Base-by-base conservation (phyloP, 2,113 vertebrate species). In the Henicopernis longicauda region DNA sequence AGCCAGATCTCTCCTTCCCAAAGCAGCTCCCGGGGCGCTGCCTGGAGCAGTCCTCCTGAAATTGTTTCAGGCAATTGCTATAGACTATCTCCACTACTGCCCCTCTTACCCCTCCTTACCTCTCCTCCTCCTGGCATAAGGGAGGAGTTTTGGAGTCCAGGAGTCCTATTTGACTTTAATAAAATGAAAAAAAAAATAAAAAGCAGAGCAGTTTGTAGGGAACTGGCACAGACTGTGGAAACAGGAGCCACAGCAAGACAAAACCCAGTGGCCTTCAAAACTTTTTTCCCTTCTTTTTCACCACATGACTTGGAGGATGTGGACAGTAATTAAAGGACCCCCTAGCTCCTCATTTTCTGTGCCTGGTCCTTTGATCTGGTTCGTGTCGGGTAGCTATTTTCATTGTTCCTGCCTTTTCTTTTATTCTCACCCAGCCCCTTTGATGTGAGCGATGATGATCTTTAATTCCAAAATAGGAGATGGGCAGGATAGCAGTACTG, bases 301-400 rank as follows among this genome's bases (percentile, higher is more conserved):
- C 98, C 97, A 97, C 98, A 98, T 96, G 98, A 98, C 98, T 98
- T 98, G 98, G 98, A 98, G 99, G 99, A 99, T 98, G 98, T 98
- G 98, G 98, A 98, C 98, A 99, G 98, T 99, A 99, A 99, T 99
- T 99, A 99, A 98, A 98, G 98, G 98, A 98, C 99, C 99, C 99
- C 99, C 99, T 98, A 98, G 99, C 97, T 98, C 98, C 98, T 98
- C 98, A 98, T 98, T 98, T 98, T 99, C 98, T 98, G 98, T 98
- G 98, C 98, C 98, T 97, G 95, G 49, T 96, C 96, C 98, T 99
- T 99, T 99, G 99, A 99, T 99, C 99, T 98, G 98, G 98, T 98
- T 98, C 98, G 98, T 99, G 99, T 99, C 87, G 98, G 98, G 98
- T 98, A 92, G 98, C 98, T 97, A 97, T 98, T 98, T 97, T 98